phyloP scores from a whole-genome alignment of 1,140 invertebrate species.

The Tetramorium alpestre region DNA sequence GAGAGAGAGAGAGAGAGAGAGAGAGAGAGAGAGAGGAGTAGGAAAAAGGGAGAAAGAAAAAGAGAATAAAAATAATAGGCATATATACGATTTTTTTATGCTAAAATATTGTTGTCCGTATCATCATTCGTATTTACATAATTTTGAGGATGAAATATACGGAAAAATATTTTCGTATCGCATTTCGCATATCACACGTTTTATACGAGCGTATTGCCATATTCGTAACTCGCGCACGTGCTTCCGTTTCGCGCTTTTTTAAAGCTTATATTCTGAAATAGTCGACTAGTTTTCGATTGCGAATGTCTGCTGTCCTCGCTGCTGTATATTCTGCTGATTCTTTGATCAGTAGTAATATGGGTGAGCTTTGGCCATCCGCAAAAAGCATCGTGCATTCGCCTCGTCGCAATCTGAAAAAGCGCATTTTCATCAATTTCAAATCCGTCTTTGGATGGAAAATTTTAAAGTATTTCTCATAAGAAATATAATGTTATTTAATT shows the following conservation, averaged over 20 bases:
- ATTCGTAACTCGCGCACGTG: constrained; percentile 5
- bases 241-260: constrained; percentile 22
- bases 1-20: no score
- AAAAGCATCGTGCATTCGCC: constrained; percentile 2
- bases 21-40: no score
- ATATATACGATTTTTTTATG: background rate
- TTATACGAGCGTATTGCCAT: constrained; percentile 22
- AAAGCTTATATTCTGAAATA: constrained; percentile 14
- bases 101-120: background rate
- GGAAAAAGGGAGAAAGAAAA: background rate
- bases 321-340: background rate
- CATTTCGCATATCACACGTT: background rate
- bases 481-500: background rate
- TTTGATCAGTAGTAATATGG: background rate
- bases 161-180: background rate
- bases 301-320: constrained; percentile 20
- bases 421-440: background rate
- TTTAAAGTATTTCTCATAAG: background rate
- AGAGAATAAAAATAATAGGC: background rate
- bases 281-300: constrained; percentile 8
- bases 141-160: background rate
- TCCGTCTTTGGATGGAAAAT: background rate
- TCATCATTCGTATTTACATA: constrained; percentile 2
- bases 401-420: constrained; percentile 3
- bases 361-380: background rate